These are phyloP conservation scores for Typhlichthys subterraneus DNA, from an alignment of 2,797 vertebrate genomes.

Conservation along the genomic window DNA sequence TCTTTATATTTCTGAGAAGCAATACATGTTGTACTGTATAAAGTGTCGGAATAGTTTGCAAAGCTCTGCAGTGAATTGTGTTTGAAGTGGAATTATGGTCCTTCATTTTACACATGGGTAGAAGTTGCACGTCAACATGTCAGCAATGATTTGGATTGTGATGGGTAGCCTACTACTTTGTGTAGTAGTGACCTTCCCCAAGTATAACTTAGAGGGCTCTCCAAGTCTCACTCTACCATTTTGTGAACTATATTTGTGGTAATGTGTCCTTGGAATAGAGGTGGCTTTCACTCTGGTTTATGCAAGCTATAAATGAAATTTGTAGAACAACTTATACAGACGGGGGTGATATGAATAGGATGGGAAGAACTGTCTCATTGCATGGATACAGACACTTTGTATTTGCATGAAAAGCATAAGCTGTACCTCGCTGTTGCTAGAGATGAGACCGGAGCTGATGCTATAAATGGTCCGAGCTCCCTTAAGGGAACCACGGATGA, in stretches of 20 bases:
- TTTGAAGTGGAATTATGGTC: not conserved
- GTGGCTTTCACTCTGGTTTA: not conserved
- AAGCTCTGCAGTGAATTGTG: slow-evolving; percentile 1
- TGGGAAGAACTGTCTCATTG: slow-evolving; percentile 30
- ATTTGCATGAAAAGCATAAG: slow-evolving; percentile 57
- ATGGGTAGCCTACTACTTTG: not conserved
- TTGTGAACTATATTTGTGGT: no score
- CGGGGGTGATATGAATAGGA: slow-evolving; percentile 4
- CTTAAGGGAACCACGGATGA: slow-evolving; percentile 77
- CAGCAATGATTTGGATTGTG: not conserved
- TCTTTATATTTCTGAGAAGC: slow-evolving; percentile 19
- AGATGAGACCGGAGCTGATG: slow-evolving; percentile 73
- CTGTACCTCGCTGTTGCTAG: slow-evolving; percentile 59
- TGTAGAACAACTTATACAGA: not conserved
- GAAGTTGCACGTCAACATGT: not conserved
- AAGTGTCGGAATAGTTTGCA: not conserved
- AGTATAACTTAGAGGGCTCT: not conserved
- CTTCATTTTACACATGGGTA: not conserved
- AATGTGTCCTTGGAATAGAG: not conserved
- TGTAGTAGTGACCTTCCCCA: not conserved
- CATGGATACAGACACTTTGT: slow-evolving; percentile 13
- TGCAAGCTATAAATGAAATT: slow-evolving; percentile 4
- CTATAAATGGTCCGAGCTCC: slow-evolving; percentile 78
- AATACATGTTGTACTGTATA: slow-evolving; percentile 27
- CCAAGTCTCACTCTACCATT: not conserved